Evolutionary conservation across 1,140 invertebrate species (phyloP), one percentile per base, ranked within the genome.

Genomic region (Calycopis cecrops): DNA sequence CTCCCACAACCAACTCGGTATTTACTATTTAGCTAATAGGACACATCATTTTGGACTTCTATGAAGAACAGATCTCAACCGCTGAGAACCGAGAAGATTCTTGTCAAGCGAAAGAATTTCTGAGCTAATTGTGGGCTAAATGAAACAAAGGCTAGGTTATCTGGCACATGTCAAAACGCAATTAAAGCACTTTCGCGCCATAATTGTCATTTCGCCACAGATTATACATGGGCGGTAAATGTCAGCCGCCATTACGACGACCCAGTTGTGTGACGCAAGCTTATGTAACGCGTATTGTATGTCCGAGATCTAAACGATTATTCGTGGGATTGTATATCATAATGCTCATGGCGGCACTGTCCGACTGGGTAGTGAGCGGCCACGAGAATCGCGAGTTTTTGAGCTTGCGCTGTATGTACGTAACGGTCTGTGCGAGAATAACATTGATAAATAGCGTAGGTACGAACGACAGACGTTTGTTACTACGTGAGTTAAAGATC

Each of bases 261-360:
- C 48, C n/a, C 54, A 52, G 55, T 59, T 65, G 60, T 60, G 57
- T 67, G 69, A 68, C 59, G 37, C 37, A 53, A 40, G 62, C 65
- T 73, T 71, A 73, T 72, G 71, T 73, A 72, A 76, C 63, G 55
- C 48, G 35, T 52, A 52, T 55, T 69, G 62, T 70, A 67, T 68
- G 63, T 53, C 49, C 59, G 63, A 67, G 65, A 73, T 73, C 33
- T 37, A 55, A 53, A 52, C 57, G 67, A 68, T 79, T 75, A 77
- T 60, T 52, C 59, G 72, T 69, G 73, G 67, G 76, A 76, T 69
- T 67, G 67, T 51, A 53, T 75, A 70, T 73, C 75, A 57, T 73
- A 72, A 78, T 69, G 66, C 59, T 63, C 58, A 63, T 58, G 64
- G 63, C 65, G 60, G 55, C 61, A 54, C 57, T 18, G 49, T 33